Conservation (phyloP, 2,113 vertebrate genomes). For the Corydoras sp. region DNA sequence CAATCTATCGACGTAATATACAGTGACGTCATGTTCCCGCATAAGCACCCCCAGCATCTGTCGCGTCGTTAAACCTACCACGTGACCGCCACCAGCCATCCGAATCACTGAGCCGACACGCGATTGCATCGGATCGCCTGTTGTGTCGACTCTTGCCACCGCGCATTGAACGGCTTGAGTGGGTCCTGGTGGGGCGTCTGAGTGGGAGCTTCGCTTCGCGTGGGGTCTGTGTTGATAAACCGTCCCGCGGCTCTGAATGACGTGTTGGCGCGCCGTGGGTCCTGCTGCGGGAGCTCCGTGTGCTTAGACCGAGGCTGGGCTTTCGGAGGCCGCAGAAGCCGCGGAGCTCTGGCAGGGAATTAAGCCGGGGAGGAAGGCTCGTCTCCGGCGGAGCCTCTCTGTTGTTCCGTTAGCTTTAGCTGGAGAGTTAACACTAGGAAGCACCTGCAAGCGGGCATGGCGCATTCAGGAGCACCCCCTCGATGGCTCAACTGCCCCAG, state of each 20-base stretch:
- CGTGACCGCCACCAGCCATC: not conserved
- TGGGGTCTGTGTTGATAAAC: not conserved
- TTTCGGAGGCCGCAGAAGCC: conserved; percentile 38
- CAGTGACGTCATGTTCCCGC: not conserved
- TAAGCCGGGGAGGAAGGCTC: conserved; percentile 28
- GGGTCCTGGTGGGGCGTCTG: not conserved
- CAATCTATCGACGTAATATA: no score
- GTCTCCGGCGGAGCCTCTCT: conserved; percentile 14
- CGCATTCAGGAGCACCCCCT: conserved; percentile 85
- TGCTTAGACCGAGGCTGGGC: no score
- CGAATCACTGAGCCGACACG: not conserved
- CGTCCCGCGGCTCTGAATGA: not conserved
- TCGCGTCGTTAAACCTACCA: not conserved
- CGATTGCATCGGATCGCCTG: not conserved
- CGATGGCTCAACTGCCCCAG: conserved; percentile 91
- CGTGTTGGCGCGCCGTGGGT: not conserved
- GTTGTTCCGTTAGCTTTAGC: conserved; percentile 17
- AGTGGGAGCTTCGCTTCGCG: not conserved
- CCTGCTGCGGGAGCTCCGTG: not conserved
- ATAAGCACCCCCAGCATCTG: not conserved
- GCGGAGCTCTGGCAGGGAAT: conserved; percentile 25
- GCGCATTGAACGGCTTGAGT: not conserved
- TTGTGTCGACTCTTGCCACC: not conserved
- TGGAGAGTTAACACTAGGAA: not conserved
- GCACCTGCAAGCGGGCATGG: conserved; percentile 62